Evolutionary conservation across 1,140 invertebrate species (phyloP).

Genomic region (Bombus pascuorum): DNA sequence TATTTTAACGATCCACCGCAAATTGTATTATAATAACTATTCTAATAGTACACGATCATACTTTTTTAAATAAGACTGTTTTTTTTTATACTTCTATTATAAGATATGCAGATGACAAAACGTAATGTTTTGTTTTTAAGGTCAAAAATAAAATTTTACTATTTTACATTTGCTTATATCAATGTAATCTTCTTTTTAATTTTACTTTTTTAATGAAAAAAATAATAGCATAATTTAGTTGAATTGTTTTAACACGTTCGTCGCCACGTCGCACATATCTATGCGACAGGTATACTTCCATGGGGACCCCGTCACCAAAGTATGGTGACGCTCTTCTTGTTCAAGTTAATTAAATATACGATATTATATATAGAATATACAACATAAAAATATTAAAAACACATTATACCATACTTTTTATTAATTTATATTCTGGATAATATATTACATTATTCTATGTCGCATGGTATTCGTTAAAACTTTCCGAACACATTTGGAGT

Average conservation of each 20-base stretch:
- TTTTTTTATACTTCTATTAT: slow-evolving; percentile 30
- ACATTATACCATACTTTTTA: too few relatives aligned
- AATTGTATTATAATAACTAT: slow-evolving; percentile 26
- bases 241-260: background rate
- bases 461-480: too few relatives aligned
- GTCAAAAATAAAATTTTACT: slow-evolving; percentile 5
- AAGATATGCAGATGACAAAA: background rate
- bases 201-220: background rate
- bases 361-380: too few relatives aligned
- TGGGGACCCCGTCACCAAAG: too few relatives aligned
- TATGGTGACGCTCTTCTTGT: too few relatives aligned
- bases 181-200: background rate
- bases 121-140: background rate
- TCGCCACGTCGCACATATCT: too few relatives aligned
- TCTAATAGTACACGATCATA: background rate
- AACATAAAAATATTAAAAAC: too few relatives aligned
- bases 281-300: too few relatives aligned
- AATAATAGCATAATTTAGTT: background rate
- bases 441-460: too few relatives aligned
- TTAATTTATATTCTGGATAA: too few relatives aligned
- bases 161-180: background rate
- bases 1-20: slow-evolving; percentile 6
- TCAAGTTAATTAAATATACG: too few relatives aligned
- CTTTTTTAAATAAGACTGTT: slow-evolving; percentile 10
- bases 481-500: too few relatives aligned